Evolutionary conservation across 2,888 invertebrate species (phyloP).

Genomic region (Sinotaia quadrata): DNA sequence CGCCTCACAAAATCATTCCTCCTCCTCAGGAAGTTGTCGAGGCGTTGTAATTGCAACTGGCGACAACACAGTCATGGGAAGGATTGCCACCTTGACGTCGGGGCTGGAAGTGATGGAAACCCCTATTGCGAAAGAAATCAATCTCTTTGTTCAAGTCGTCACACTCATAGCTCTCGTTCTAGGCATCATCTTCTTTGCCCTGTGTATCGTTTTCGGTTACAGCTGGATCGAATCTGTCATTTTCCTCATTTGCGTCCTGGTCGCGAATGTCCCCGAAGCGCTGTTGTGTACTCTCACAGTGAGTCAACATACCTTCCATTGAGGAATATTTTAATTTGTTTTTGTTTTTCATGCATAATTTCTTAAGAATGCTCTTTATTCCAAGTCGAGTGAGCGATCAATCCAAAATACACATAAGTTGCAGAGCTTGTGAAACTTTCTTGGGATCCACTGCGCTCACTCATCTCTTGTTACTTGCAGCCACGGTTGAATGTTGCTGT

Average conservation of each 20-base stretch:
- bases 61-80: conserved; percentile 73
- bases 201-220: conserved; percentile 96
- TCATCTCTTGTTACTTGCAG: too few species aligned
- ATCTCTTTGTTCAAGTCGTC: conserved; percentile 98
- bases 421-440: too few species aligned
- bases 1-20: neutral
- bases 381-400: too few species aligned
- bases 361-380: too few species aligned
- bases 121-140: conserved; percentile 98
- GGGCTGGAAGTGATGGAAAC: conserved; percentile 80
- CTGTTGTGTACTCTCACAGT: conserved; percentile 97
- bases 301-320: too few species aligned
- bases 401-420: too few species aligned
- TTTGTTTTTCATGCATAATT: too few species aligned
- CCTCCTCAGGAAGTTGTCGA: conserved; percentile 62
- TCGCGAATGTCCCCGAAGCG: conserved; percentile 99
- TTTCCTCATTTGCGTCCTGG: conserved; percentile 98
- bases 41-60: conserved; percentile 71
- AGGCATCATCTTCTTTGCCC: conserved; percentile 95
- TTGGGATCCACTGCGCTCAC: too few species aligned
- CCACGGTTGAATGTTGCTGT: too few species aligned
- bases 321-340: too few species aligned
- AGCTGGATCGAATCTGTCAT: conserved; percentile 99
- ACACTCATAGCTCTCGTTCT: conserved; percentile 86
- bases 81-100: conserved; percentile 73